phyloP scores from a whole-genome alignment of 2,113 vertebrate genomes.

The Procavia capensis region DNA sequence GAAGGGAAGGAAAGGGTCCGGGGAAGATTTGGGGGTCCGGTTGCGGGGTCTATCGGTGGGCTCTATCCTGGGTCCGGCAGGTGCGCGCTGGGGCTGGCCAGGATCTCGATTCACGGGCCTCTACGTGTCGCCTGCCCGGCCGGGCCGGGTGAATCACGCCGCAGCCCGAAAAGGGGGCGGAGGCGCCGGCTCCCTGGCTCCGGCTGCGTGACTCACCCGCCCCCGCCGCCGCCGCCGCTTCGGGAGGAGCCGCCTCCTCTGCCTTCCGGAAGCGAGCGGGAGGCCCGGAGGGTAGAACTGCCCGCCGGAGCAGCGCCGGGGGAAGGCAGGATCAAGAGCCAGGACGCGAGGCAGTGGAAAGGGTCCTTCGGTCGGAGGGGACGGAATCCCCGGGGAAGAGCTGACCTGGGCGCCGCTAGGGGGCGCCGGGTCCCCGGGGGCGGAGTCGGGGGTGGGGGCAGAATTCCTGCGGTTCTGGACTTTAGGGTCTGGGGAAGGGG shows the following conservation, averaged over 20 bases:
- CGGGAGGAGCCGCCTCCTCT: constrained; percentile 70
- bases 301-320: neutral
- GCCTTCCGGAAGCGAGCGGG: constrained; percentile 71
- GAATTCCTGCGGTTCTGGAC: constrained; percentile 75
- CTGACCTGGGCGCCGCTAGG: constrained; percentile 27
- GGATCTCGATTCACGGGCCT: constrained; percentile 26
- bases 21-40: constrained; percentile 45
- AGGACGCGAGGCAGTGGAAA: neutral
- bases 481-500: neutral
- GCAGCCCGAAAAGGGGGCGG: constrained; percentile 76
- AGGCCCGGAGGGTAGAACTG: neutral
- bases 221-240: constrained; percentile 76
- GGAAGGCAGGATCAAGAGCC: neutral
- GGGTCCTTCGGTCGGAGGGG: neutral
- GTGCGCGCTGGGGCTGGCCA: neutral
- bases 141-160: constrained; percentile 79
- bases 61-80: constrained; percentile 43
- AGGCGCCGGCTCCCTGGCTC: constrained; percentile 79
- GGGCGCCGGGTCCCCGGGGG: constrained; percentile 37
- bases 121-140: constrained; percentile 30
- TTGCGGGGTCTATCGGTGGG: neutral
- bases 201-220: constrained; percentile 82
- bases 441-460: constrained; percentile 49
- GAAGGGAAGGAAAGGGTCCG: constrained; percentile 65
- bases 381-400: neutral